phyloP scores from a whole-genome alignment of 2,113 vertebrate species.

The Monarcha castaneiventris region DNA sequence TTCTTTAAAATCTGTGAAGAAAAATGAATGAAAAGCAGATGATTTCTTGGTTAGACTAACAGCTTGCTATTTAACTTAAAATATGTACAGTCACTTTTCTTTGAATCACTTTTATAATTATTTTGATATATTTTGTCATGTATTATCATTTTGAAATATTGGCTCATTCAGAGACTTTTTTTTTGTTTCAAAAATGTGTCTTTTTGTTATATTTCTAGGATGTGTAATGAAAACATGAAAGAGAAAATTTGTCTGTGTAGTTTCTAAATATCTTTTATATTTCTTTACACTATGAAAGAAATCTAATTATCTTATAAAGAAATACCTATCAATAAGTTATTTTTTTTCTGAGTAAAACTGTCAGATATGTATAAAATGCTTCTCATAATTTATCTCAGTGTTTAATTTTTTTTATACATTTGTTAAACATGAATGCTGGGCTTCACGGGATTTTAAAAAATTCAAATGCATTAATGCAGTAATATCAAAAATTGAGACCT shows the following conservation, averaged over 20 bases:
- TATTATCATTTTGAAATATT: slow-evolving; percentile 56
- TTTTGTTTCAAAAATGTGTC: slow-evolving; percentile 2
- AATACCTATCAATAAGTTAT: background rate
- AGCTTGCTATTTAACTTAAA: slow-evolving; percentile 61
- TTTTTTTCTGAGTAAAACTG: background rate
- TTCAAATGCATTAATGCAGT: background rate
- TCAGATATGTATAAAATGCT: background rate
- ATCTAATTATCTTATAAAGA: background rate
- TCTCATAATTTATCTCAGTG: background rate
- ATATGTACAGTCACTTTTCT: slow-evolving; percentile 56
- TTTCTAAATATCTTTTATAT: slow-evolving; percentile 10
- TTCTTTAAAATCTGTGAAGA: background rate
- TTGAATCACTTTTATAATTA: slow-evolving; percentile 58
- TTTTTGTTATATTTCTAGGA: slow-evolving; percentile 36
- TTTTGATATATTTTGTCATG: slow-evolving; percentile 64
- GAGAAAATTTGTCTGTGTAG: background rate
- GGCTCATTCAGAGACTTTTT: slow-evolving; percentile 18
- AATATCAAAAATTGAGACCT: background rate
- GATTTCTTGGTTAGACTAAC: slow-evolving; percentile 17
- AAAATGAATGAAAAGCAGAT: background rate
- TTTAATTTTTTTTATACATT: background rate
- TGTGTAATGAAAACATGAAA: slow-evolving; percentile 40
- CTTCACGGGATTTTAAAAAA: background rate
- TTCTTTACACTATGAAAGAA: background rate
- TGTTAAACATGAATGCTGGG: background rate